Evolutionary conservation across 2,888 invertebrate species (phyloP), one percentile per base, ranked within the genome.

Genomic region (Perdita meconis): DNA sequence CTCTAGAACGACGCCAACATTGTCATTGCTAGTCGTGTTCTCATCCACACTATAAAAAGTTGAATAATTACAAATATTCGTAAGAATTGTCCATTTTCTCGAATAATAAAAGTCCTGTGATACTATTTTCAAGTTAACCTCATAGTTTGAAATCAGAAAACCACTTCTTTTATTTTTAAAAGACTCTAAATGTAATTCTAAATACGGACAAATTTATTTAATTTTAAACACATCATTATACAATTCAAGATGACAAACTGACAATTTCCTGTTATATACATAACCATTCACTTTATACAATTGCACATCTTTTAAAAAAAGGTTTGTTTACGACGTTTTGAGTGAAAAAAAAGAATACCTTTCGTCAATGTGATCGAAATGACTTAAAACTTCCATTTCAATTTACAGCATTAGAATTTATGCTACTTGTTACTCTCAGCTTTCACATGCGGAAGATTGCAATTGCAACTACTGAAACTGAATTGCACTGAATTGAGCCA

Each of bases 1-100:
- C 66, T 86, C 87, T 56, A 86, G 56, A 70, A 87, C 80, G 16
- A 87, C 79, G 4, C 83, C 83, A 6, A 83, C 72, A 57, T 83
- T 69, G n/a, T 86, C 86, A 8, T 80, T 78, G 42, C 53, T 69
- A 38, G 72, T 72, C 44, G 72, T 64, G 55, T 64, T 82, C n/a
- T 85, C 85, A 40, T 86, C 80, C 56, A 78, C 47, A 16, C 85
- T 85, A 19, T 19, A 77, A 86, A 57, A 71, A 22, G 57, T 36
- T 56, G 53, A 47, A 42, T 10, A 24, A 50, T 51, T 22, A 38
- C 19, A 38, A 38, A n/a, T 1, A n/a, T 3, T 30, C 30, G 5
- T 13, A 4, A 4, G 22, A 16, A 36, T 34, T 2, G 12, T 6
- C 16, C 12, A n/a, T 57, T 36, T n/a, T n/a, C 13, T 61, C 26